Conservation (phyloP, 2,888 invertebrate genomes). For the Urechis unicinctus region DNA sequence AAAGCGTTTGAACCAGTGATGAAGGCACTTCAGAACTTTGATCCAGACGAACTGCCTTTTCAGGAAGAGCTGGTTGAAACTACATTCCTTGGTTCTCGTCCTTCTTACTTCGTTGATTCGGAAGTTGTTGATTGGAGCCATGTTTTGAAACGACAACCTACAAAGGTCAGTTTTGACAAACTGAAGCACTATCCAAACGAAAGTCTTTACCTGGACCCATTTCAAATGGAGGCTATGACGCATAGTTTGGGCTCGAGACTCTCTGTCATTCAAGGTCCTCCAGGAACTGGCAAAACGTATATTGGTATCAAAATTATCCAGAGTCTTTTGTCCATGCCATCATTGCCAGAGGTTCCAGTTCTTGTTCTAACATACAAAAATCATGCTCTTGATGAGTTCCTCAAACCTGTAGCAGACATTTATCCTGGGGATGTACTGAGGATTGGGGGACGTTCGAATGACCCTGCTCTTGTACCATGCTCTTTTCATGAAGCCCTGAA, state of each 20-base stretch:
- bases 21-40: slow-evolving; percentile 59
- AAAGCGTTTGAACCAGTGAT: slow-evolving; percentile 71
- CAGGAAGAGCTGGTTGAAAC: slow-evolving; percentile 62
- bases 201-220: slow-evolving; percentile 57
- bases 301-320: slow-evolving; percentile 65
- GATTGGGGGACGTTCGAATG: slow-evolving; percentile 14
- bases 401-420: slow-evolving; percentile 6
- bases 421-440: slow-evolving; percentile 8
- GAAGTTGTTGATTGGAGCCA: neutral
- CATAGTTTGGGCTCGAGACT: slow-evolving; percentile 67
- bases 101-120: slow-evolving; percentile 30
- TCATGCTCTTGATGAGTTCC: slow-evolving; percentile 19
- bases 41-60: slow-evolving; percentile 61
- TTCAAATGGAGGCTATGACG: slow-evolving; percentile 64
- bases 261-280: slow-evolving; percentile 75
- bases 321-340: slow-evolving; percentile 1
- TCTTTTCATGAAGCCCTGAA: too few species aligned
- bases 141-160: too few species aligned
- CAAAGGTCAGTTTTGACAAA: neutral
- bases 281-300: too few species aligned
- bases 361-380: slow-evolving; percentile 19
- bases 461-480: slow-evolving; percentile 1
- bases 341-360: slow-evolving; percentile 6
- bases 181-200: neutral
- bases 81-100: slow-evolving; percentile 25